Percentiles rank a stretch among this genome's conserved stretches.
phyloP scores from a whole-genome alignment of 2,888 invertebrate species.

The Rhopalosiphum nymphaeae region DNA sequence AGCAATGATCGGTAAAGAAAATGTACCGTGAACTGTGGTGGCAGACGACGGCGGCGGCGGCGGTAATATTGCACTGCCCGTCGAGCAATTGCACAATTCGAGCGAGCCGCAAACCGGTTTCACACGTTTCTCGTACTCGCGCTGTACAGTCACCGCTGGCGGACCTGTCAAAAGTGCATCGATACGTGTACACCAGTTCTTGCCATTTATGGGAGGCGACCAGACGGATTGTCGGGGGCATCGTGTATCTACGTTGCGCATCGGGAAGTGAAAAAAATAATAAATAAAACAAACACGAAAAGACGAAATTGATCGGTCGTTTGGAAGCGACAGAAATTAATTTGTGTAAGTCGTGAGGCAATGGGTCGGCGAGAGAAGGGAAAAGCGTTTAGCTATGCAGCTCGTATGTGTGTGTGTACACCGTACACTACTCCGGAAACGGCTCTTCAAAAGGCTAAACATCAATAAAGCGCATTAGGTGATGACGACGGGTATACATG shows the following conservation, averaged over 20 bases:
- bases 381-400: slow-evolving; percentile 18
- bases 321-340: slow-evolving; percentile 46
- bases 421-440: slow-evolving; percentile 46
- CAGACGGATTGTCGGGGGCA: neutral
- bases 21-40: slow-evolving; percentile 29
- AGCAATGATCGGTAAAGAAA: slow-evolving; percentile 41
- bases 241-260: neutral
- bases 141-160: slow-evolving; percentile 16
- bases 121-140: slow-evolving; percentile 13
- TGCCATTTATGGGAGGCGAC: slow-evolving; percentile 35
- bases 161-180: slow-evolving; percentile 58
- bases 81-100: slow-evolving; percentile 58
- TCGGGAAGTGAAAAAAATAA: neutral
- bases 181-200: slow-evolving; percentile 29
- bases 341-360: neutral
- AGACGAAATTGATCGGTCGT: slow-evolving; percentile 27
- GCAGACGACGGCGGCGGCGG: slow-evolving; percentile 21
- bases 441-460: slow-evolving; percentile 62
- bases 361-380: neutral
- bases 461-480: slow-evolving; percentile 65
- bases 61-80: slow-evolving; percentile 59
- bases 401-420: neutral
- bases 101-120: slow-evolving; percentile 58
- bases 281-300: slow-evolving; percentile 26
- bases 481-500: slow-evolving; percentile 48